Base-by-base conservation (phyloP, 1,140 invertebrate species). In the Ladona fulva region DNA sequence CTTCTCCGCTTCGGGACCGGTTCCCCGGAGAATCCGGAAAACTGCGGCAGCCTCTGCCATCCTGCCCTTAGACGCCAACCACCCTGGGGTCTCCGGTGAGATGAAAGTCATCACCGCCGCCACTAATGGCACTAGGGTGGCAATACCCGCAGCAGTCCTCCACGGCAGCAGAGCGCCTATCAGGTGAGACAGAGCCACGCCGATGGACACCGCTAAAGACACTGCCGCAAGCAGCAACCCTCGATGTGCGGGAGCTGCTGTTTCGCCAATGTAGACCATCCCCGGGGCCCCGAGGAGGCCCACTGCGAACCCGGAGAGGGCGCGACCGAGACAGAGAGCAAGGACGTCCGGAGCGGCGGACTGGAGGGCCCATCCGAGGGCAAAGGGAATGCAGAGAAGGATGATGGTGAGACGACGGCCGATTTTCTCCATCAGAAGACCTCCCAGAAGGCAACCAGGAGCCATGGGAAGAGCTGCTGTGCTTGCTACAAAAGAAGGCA, bases 61-160 rank as follows among this genome's bases (percentile, higher is more conserved):
- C 78, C 85, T 82, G 22, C 87, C 87, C 80, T 88, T 87, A 6
- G 87, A 85, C 0, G 89, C 86, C 74, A 92, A 83, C 91, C 91
- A 94, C 0, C 89, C 86, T 0, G 93, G 92, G 77, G 92, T 92
- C 83, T 94, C 93, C 0, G 91, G 91, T 0, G 90, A 84, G 22
- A 89, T 86, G 24, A 83, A 82, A 44, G 24, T 75, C 19, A 75
- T n/a, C 29, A 75, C 19, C 1, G 37, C 24, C 8, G 74, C 74
- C 24, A 88, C 12, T 22, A 89, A 81, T 19, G 89, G 88, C 25
- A 89, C 83, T 5, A 86, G 74, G 1, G 85, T 85, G 80, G 86
- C 87, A 1, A 90, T 83, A 0, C 86, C 83, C 0, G 89, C 89
- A 0, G 89, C 89, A 1, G 88, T 88, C 80, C 88, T 84, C 90